Conservation (phyloP, 2,888 invertebrate genomes). For the Lochmaea crataegi region DNA sequence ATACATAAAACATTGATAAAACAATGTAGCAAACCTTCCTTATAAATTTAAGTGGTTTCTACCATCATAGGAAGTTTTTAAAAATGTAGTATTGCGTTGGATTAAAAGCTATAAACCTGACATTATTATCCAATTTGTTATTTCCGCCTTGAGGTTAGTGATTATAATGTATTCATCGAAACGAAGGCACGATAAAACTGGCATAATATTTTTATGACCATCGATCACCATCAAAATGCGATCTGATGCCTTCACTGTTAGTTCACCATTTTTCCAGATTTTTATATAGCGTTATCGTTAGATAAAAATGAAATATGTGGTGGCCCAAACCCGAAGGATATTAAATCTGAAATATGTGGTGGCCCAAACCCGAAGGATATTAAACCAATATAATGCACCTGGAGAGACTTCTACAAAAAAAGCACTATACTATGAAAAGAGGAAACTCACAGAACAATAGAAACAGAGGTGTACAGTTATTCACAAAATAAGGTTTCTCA, state of each 20-base stretch:
- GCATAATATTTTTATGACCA: slow-evolving; percentile 1
- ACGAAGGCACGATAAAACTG: too few species aligned
- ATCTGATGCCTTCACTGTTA: slow-evolving; percentile 8
- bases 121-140: too few species aligned
- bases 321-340: not conserved
- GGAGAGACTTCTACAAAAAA: not conserved
- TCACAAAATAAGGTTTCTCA: not conserved
- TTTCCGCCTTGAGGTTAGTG: too few species aligned
- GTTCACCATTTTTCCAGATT: slow-evolving; percentile 5
- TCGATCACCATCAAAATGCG: slow-evolving; percentile 10
- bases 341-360: too few species aligned
- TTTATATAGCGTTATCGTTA: slow-evolving; percentile 3
- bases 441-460: not conserved
- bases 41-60: too few species aligned
- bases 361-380: not conserved
- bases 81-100: too few species aligned
- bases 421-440: not conserved
- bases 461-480: not conserved
- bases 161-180: too few species aligned
- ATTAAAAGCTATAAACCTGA: too few species aligned
- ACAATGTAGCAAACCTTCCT: too few species aligned
- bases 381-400: not conserved
- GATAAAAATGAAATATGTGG: slow-evolving; percentile 14
- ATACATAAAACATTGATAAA: too few species aligned
- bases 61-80: too few species aligned